Evolutionary conservation across 2,113 vertebrate species (phyloP).

Genomic region (Pelmatolapia mariae): DNA sequence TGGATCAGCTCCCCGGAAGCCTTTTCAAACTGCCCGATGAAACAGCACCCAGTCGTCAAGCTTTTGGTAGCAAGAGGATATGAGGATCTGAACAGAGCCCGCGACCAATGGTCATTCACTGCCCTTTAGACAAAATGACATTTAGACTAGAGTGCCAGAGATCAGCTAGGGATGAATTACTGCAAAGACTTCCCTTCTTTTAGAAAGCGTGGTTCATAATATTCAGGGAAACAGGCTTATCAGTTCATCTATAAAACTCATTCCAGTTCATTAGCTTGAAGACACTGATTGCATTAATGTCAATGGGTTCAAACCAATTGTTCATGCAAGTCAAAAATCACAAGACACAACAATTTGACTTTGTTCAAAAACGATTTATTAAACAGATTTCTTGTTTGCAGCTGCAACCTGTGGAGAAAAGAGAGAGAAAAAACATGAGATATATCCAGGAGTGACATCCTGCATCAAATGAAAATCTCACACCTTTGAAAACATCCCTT

Average conservation of each 20-base stretch:
- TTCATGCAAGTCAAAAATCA: background rate
- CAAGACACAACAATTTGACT: slow-evolving; percentile 2
- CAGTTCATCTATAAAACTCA: background rate
- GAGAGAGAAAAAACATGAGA: background rate
- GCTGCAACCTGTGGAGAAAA: slow-evolving; percentile 62
- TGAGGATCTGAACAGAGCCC: background rate
- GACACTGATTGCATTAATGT: background rate
- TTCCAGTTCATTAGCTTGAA: background rate
- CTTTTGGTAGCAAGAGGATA: background rate
- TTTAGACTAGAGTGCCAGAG: background rate
- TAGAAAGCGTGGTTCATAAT: background rate
- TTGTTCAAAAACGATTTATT: slow-evolving; percentile 72
- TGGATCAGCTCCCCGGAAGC: background rate
- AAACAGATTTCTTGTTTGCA: slow-evolving; percentile 74
- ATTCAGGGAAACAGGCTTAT: background rate
- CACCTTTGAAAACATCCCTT: background rate
- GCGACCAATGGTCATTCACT: background rate
- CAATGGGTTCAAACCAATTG: background rate
- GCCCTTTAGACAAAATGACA: background rate
- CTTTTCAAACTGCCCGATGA: background rate
- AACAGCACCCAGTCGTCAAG: background rate
- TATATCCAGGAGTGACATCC: background rate
- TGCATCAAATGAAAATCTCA: background rate
- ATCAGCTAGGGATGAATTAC: background rate
- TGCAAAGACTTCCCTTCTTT: background rate